phyloP scores from a whole-genome alignment of 2,888 invertebrate genomes.

The Orchesellides sinensis region DNA sequence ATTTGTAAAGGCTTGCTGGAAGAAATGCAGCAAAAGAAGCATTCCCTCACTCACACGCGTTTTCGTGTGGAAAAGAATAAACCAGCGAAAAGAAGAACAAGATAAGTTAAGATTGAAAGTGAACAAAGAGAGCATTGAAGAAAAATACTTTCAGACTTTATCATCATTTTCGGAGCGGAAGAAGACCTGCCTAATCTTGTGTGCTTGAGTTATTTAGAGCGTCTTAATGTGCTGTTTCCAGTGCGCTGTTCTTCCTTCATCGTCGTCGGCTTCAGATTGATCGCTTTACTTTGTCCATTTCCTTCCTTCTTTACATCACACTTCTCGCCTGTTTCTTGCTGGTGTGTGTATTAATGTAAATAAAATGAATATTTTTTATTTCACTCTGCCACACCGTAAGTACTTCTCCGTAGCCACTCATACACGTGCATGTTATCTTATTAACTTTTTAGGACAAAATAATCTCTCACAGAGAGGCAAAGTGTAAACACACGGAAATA shows the following conservation, averaged over 20 bases:
- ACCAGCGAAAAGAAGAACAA: background rate
- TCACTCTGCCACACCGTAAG: too few relatives aligned
- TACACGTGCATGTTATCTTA: too few relatives aligned
- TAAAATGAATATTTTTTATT: too few relatives aligned
- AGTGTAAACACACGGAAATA: too few relatives aligned
- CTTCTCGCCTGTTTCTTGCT: background rate
- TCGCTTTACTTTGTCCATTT: background rate
- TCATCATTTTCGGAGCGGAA: constrained; percentile 56
- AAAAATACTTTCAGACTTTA: constrained; percentile 42
- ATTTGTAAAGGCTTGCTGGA: constrained; percentile 7
- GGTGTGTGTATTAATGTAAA: background rate
- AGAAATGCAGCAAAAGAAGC: background rate
- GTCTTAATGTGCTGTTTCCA: constrained; percentile 55
- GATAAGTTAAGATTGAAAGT: constrained; percentile 39
- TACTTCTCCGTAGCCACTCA: too few relatives aligned
- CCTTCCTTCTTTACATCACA: background rate
- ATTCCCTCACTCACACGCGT: too few relatives aligned
- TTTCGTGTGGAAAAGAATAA: constrained; percentile 9
- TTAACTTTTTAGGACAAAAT: too few relatives aligned
- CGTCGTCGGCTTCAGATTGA: background rate
- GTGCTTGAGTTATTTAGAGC: constrained; percentile 57
- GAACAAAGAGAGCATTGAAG: constrained; percentile 54
- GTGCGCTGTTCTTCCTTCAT: constrained; percentile 23
- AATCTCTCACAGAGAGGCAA: too few relatives aligned
- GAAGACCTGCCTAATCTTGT: constrained; percentile 55